Evolutionary conservation across 2,113 vertebrate species (phyloP).

Genomic region (Geothlypis trichas): DNA sequence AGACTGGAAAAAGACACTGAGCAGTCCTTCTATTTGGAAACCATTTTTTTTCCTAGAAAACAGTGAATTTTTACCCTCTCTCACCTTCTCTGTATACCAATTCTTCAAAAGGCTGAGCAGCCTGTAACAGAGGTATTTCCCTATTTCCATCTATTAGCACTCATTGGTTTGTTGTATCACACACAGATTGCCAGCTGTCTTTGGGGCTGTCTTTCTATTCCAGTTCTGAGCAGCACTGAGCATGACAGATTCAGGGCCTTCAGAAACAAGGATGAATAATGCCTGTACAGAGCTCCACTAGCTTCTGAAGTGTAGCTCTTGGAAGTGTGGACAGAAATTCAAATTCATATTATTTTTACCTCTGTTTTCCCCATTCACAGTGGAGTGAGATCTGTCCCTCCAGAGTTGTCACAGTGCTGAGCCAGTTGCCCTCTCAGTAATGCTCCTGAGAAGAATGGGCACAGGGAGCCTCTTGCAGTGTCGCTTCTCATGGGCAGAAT

Average conservation of each 20-base stretch:
- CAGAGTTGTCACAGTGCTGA: not conserved
- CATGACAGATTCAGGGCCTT: not conserved
- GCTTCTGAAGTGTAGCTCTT: not conserved
- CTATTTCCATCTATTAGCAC: not conserved
- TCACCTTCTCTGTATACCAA: not conserved
- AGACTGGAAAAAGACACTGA: not conserved
- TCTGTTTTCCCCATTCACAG: not conserved
- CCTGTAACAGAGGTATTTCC: not conserved
- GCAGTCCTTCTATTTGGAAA: not conserved
- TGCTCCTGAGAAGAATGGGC: not conserved
- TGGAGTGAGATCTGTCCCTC: not conserved
- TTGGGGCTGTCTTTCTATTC: not conserved
- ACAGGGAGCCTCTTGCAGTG: not conserved
- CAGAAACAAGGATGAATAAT: not conserved
- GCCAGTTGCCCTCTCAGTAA: not conserved
- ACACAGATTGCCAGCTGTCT: not conserved
- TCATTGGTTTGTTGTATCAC: not conserved
- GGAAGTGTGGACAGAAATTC: not conserved
- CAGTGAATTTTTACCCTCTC: not conserved
- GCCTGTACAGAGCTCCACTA: not conserved
- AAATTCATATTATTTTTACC: not conserved
- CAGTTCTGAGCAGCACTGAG: not conserved
- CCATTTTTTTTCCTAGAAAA: not conserved
- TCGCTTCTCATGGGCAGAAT: not conserved
- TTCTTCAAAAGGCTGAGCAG: not conserved